Evolutionary conservation across 2,888 invertebrate species (phyloP).

Genomic region (Dioctria linearis): DNA sequence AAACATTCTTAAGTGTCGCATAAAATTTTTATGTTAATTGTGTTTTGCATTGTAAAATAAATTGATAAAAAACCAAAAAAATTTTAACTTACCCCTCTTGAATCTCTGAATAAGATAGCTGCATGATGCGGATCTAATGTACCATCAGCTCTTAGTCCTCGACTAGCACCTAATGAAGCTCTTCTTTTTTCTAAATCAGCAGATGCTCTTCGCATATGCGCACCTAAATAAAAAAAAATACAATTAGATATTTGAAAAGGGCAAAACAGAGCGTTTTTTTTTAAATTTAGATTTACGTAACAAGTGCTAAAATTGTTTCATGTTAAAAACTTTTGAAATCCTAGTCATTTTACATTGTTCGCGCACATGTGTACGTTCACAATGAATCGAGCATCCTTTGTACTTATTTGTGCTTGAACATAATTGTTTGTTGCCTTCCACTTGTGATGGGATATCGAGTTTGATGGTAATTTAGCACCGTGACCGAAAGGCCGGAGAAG

Average conservation of each 20-base stretch:
- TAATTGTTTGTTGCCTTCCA: too few species aligned
- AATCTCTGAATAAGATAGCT: constrained; percentile 91
- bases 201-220: constrained; percentile 81
- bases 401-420: too few species aligned
- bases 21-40: too few species aligned
- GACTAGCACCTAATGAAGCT: constrained; percentile 80
- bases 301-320: constrained; percentile 28
- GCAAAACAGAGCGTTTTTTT: neutral
- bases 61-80: neutral
- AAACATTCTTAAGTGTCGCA: too few species aligned
- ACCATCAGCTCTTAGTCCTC: constrained; percentile 76
- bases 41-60: neutral
- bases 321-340: neutral
- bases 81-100: constrained; percentile 85
- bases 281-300: neutral
- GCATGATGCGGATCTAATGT: constrained; percentile 90
- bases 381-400: too few species aligned
- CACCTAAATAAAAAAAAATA: constrained; percentile 75
- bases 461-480: too few species aligned
- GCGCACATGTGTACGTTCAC: too few species aligned
- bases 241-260: neutral
- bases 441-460: too few species aligned
- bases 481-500: too few species aligned
- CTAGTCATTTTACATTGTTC: too few species aligned
- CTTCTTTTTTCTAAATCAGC: constrained; percentile 85